These are phyloP conservation scores for Cosmia trapezina DNA, from an alignment of 2,888 invertebrate species.

Conservation along the genomic window DNA sequence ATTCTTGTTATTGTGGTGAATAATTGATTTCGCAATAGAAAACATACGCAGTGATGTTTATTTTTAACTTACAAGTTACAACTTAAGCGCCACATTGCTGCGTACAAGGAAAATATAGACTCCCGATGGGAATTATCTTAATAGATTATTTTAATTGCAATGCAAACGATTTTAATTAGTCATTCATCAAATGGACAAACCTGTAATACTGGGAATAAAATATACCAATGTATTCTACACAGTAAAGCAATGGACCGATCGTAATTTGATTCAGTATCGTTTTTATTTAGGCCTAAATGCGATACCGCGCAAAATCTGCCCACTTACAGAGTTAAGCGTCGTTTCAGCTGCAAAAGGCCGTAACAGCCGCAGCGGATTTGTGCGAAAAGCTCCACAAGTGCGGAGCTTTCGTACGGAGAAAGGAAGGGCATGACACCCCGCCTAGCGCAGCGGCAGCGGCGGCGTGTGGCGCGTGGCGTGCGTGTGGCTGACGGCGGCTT, in stretches of 20 bases:
- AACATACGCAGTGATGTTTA: slow-evolving; percentile 19
- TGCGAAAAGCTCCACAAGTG: slow-evolving; percentile 85
- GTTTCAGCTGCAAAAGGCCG: slow-evolving; percentile 71
- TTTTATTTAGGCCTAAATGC: slow-evolving; percentile 89
- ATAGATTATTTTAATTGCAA: slow-evolving; percentile 46
- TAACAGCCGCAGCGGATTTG: slow-evolving; percentile 72
- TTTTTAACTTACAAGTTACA: slow-evolving; percentile 42
- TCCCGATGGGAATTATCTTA: slow-evolving; percentile 29
- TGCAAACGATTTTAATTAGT: slow-evolving; percentile 40
- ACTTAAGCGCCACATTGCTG: slow-evolving; percentile 35
- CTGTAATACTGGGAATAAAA: slow-evolving; percentile 19
- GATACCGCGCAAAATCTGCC: slow-evolving; percentile 87
- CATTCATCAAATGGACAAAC: slow-evolving; percentile 35
- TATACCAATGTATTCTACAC: slow-evolving; percentile 17
- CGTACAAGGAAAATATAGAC: slow-evolving; percentile 34
- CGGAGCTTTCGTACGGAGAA: slow-evolving; percentile 82
- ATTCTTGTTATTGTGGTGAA: slow-evolving; percentile 59
- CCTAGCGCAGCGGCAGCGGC: slow-evolving; percentile 71
- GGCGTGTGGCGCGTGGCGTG: slow-evolving; percentile 43
- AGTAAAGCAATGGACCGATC: slow-evolving; percentile 45
- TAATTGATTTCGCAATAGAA: slow-evolving; percentile 45
- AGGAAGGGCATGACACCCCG: slow-evolving; percentile 85
- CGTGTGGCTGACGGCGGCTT: slow-evolving; percentile 53
- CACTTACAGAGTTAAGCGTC: slow-evolving; percentile 88
- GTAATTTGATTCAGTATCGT: slow-evolving; percentile 76